These are phyloP conservation scores for Lordiphosa mommai DNA, from an alignment of 1,140 invertebrate genomes.

Conservation along the genomic window DNA sequence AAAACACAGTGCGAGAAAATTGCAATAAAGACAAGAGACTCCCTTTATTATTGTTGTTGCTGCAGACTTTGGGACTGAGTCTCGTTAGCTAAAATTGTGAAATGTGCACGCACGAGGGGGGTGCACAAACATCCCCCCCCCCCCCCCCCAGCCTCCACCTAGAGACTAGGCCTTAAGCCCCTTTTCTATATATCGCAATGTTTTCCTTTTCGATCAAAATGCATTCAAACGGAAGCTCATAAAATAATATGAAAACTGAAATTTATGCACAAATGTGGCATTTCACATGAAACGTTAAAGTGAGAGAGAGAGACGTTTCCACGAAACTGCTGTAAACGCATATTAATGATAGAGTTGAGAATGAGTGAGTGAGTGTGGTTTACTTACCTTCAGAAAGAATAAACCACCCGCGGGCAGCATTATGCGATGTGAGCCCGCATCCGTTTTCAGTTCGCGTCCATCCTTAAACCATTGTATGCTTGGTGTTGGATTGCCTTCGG, in stretches of 20 bases:
- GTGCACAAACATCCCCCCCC: slow-evolving; percentile 11
- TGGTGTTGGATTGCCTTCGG: slow-evolving; percentile 84
- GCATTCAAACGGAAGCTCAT: slow-evolving; percentile 68
- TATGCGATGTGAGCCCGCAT: slow-evolving; percentile 81
- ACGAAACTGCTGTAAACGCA: slow-evolving; percentile 34
- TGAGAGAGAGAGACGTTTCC: slow-evolving; percentile 1
- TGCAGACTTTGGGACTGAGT: slow-evolving; percentile 28
- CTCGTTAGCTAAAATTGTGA: slow-evolving; percentile 70
- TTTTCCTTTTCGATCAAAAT: slow-evolving; percentile 67
- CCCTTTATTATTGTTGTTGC: slow-evolving; percentile 17
- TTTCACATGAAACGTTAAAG: slow-evolving; percentile 48
- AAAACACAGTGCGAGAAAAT: slow-evolving; percentile 48
- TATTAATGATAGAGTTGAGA: slow-evolving; percentile 49
- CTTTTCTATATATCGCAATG: slow-evolving; percentile 44
- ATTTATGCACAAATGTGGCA: slow-evolving; percentile 70
- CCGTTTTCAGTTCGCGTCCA: slow-evolving; percentile 81
- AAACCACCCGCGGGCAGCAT: slow-evolving; percentile 85
- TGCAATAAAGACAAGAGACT: slow-evolving; percentile 40
- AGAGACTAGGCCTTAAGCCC: slow-evolving; percentile 5
- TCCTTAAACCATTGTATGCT: slow-evolving; percentile 85
- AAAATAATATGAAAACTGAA: slow-evolving; percentile 63
- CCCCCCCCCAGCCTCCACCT: neutral
- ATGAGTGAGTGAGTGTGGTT: slow-evolving; percentile 24
- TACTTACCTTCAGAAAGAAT: slow-evolving; percentile 86
- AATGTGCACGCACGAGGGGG: slow-evolving; percentile 62